These are phyloP conservation scores for Ridgeia piscesae DNA, from an alignment of 1,140 invertebrate species.

Conservation along the genomic window DNA sequence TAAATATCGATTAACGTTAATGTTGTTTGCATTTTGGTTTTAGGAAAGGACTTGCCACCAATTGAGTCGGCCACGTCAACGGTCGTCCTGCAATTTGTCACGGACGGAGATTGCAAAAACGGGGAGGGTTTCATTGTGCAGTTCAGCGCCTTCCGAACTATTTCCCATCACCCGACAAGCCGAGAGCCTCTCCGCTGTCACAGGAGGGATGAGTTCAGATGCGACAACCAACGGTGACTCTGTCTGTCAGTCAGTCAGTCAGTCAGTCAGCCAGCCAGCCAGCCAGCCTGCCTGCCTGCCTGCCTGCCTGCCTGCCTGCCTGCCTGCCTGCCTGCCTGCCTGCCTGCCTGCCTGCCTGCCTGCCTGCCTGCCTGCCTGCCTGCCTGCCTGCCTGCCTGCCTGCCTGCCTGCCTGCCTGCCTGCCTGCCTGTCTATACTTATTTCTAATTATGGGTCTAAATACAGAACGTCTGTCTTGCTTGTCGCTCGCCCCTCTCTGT, in stretches of 20 bases:
- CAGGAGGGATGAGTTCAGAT: neutral
- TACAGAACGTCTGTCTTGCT: no score
- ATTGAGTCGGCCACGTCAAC: neutral
- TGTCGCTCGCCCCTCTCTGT: neutral
- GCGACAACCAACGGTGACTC: neutral
- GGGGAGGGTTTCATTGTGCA: neutral
- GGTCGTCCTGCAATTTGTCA: neutral
- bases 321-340: neutral
- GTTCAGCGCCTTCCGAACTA: neutral
- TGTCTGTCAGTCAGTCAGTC: neutral
- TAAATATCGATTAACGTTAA: neutral
- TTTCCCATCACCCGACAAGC: neutral
- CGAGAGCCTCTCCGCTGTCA: neutral
- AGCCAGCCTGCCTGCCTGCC: neutral
- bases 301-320: neutral
- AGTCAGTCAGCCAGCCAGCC: neutral
- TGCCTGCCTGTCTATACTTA: no score
- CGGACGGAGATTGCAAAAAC: neutral
- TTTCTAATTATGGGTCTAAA: no score
- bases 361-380: neutral
- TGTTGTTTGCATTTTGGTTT: no score
- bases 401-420: no score
- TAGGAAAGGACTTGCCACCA: neutral
- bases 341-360: neutral
- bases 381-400: no score